phyloP scores from a whole-genome alignment of 2,113 vertebrate species.

The Coryphaenoides rupestris region DNA sequence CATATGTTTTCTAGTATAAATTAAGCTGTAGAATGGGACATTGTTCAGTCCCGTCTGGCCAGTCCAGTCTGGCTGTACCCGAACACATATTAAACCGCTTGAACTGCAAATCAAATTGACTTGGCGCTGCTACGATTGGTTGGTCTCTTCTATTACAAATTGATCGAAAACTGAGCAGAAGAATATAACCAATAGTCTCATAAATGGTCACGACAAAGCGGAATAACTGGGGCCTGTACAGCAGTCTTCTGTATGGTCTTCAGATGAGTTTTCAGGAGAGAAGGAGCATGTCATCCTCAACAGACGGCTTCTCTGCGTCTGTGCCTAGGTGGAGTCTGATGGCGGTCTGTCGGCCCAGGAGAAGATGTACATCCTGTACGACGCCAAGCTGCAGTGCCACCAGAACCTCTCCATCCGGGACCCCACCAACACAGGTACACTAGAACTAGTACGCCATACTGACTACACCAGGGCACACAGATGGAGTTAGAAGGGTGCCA shows the following conservation, averaged over 20 bases:
- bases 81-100: no score
- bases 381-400: slow-evolving; percentile 80
- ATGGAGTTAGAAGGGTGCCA: no score
- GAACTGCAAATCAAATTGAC: no score
- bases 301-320: slow-evolving; percentile 21
- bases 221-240: not conserved
- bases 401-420: slow-evolving; percentile 75
- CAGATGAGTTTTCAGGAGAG: not conserved
- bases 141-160: no score
- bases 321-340: slow-evolving; percentile 74
- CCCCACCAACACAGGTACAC: slow-evolving; percentile 54
- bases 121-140: no score
- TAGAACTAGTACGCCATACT: no score
- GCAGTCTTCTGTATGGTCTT: not conserved
- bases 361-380: slow-evolving; percentile 83
- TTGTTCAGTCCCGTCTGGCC: no score
- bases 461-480: not conserved
- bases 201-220: not conserved
- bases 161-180: no score
- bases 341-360: slow-evolving; percentile 80
- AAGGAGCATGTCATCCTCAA: no score
- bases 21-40: no score
- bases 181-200: not conserved
- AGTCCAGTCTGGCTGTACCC: no score
- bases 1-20: no score